These are phyloP conservation scores for Pogonophryne albipinna DNA, from an alignment of 2,797 vertebrate genomes.

Conservation along the genomic window DNA sequence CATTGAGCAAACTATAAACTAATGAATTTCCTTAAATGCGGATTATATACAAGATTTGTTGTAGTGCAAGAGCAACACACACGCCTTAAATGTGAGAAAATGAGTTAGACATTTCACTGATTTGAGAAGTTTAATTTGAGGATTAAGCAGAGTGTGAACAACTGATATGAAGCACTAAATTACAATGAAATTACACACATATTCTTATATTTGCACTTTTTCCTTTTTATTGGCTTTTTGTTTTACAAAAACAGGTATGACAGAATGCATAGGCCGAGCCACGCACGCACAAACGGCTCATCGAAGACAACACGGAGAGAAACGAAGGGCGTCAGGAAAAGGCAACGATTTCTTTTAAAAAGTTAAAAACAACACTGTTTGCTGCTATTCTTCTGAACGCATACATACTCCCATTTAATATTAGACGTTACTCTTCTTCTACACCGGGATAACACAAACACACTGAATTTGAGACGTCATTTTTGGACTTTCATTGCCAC, in stretches of 20 bases:
- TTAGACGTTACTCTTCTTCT: neutral
- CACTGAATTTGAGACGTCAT: neutral
- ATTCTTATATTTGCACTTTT: slow-evolving; percentile 56
- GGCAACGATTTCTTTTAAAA: slow-evolving; percentile 55
- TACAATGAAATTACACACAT: too few relatives aligned
- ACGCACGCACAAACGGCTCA: slow-evolving; percentile 48
- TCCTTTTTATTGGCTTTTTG: slow-evolving; percentile 74
- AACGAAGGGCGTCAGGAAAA: slow-evolving; percentile 43
- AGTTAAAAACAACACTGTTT: slow-evolving; percentile 73
- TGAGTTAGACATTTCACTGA: too few relatives aligned
- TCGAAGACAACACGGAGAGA: slow-evolving; percentile 43
- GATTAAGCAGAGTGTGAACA: neutral
- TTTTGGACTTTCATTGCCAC: too few relatives aligned
- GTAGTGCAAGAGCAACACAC: too few relatives aligned
- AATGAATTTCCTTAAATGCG: too few relatives aligned
- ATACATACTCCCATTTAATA: slow-evolving; percentile 25
- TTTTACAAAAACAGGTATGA: slow-evolving; percentile 78
- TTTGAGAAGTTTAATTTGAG: too few relatives aligned
- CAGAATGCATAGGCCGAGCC: slow-evolving; percentile 76
- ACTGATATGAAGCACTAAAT: too few relatives aligned
- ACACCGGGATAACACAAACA: slow-evolving; percentile 27
- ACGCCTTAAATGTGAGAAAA: too few relatives aligned
- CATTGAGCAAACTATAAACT: too few relatives aligned
- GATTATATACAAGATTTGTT: too few relatives aligned
- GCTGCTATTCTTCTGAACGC: slow-evolving; percentile 46